Conservation (phyloP, 1,140 invertebrate species). For the Pseudachorutes palmiensis region DNA sequence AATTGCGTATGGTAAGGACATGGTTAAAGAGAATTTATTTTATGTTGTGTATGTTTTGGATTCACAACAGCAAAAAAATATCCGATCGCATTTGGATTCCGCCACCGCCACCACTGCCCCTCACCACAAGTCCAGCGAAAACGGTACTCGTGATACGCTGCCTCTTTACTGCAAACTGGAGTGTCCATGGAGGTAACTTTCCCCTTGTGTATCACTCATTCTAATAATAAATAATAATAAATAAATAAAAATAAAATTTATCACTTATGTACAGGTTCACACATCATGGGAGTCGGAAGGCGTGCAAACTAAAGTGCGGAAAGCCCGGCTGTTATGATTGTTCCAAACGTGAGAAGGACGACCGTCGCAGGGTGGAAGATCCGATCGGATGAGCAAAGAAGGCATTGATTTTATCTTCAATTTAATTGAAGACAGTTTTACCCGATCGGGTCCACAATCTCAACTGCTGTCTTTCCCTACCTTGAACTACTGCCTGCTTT, state of each 20-base stretch:
- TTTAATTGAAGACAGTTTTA: neutral
- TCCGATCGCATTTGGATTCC: neutral
- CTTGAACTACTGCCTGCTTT: conserved; percentile 25
- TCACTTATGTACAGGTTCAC: neutral
- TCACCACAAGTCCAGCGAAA: neutral
- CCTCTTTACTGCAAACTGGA: neutral
- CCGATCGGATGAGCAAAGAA: neutral
- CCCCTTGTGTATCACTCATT: neutral
- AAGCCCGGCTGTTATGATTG: neutral
- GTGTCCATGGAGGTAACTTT: conserved; percentile 3
- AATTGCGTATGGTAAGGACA: neutral
- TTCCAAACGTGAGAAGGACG: neutral
- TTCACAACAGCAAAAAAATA: neutral
- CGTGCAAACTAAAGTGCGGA: neutral
- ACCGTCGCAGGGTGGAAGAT: neutral
- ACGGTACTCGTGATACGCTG: neutral
- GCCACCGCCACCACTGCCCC: neutral
- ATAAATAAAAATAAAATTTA: too few relatives aligned
- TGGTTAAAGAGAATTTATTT: neutral
- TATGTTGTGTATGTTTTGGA: neutral
- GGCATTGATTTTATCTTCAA: neutral
- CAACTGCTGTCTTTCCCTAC: conserved; percentile 12
- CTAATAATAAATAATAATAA: neutral
- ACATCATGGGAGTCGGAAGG: neutral
- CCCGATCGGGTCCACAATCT: neutral